Conservation (phyloP, 2,888 invertebrate species). For the Gymnoscelis rufifasciata region DNA sequence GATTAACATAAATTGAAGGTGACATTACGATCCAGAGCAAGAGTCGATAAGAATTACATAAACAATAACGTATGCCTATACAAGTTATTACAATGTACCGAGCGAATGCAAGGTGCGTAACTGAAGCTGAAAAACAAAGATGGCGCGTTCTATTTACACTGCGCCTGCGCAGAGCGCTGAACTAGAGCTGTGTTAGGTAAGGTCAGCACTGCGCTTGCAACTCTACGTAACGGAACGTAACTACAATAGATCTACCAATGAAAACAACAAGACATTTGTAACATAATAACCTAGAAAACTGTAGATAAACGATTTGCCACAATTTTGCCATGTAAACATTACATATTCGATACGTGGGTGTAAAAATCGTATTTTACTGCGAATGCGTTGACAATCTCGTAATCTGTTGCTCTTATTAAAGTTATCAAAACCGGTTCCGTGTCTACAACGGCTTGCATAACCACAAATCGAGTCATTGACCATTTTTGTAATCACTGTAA, state of each 20-base stretch:
- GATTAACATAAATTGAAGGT: constrained; percentile 41
- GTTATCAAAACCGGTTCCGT: constrained; percentile 35
- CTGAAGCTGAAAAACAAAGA: constrained; percentile 17
- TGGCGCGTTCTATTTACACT: constrained; percentile 25
- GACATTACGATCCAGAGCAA: constrained; percentile 43
- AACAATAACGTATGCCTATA: neutral
- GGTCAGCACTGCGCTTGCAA: constrained; percentile 56
- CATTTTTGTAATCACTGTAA: constrained; percentile 21
- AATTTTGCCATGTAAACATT: neutral
- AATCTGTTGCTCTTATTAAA: constrained; percentile 28
- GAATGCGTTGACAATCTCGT: constrained; percentile 25
- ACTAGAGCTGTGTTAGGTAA: constrained; percentile 57
- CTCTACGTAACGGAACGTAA: constrained; percentile 40
- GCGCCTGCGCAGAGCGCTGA: constrained; percentile 35
- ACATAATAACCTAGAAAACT: too few relatives aligned
- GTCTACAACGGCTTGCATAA: constrained; percentile 39
- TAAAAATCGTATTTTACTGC: constrained; percentile 31
- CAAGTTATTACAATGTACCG: neutral
- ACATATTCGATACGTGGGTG: constrained; percentile 5
- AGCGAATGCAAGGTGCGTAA: neutral
- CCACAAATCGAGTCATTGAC: constrained; percentile 31
- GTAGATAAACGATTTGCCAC: too few relatives aligned
- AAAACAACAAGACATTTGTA: too few relatives aligned
- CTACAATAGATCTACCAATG: constrained; percentile 2
- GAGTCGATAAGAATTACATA: constrained; percentile 10